These are phyloP conservation scores for Drosophila serrata DNA, from an alignment of 1,140 invertebrate species.

Conservation along the genomic window DNA sequence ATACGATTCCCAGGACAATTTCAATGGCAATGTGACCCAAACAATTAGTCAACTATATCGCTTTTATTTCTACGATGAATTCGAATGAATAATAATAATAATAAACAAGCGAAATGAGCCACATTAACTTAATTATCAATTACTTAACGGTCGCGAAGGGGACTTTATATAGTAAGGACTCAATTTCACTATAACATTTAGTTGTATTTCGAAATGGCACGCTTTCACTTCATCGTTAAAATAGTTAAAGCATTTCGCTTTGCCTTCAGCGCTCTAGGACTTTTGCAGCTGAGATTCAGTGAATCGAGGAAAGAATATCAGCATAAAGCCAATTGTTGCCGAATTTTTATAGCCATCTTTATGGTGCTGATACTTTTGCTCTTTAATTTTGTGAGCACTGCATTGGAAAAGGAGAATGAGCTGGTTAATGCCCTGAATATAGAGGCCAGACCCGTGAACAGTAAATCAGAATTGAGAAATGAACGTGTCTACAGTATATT, in stretches of 20 bases:
- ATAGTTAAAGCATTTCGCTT: conserved; percentile 27
- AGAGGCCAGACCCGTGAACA: background rate
- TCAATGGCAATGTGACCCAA: conserved; percentile 60
- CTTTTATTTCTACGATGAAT: conserved; percentile 57
- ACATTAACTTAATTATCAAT: conserved; percentile 20
- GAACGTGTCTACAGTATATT: background rate
- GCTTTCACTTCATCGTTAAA: conserved; percentile 29
- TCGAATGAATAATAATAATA: conserved; percentile 58
- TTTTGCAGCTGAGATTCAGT: conserved; percentile 41
- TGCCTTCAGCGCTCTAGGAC: conserved; percentile 24
- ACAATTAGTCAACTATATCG: conserved; percentile 67
- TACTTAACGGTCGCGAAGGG: background rate
- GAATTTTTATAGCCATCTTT: background rate
- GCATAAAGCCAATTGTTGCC: background rate
- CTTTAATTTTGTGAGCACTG: background rate
- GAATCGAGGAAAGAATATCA: conserved; percentile 21
- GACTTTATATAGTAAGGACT: background rate
- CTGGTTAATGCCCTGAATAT: conserved; percentile 12
- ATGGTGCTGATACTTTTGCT: conserved; percentile 11
- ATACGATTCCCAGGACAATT: conserved; percentile 27
- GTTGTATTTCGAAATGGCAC: conserved; percentile 43
- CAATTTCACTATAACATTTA: background rate
- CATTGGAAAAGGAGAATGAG: background rate
- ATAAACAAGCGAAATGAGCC: conserved; percentile 21
- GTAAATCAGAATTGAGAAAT: background rate